A percentile compares a stretch with the other conserved stretches of the same genome.
Evolutionary conservation across 2,113 vertebrate genomes (phyloP).

Genomic region (Tragelaphus strepsiceros): DNA sequence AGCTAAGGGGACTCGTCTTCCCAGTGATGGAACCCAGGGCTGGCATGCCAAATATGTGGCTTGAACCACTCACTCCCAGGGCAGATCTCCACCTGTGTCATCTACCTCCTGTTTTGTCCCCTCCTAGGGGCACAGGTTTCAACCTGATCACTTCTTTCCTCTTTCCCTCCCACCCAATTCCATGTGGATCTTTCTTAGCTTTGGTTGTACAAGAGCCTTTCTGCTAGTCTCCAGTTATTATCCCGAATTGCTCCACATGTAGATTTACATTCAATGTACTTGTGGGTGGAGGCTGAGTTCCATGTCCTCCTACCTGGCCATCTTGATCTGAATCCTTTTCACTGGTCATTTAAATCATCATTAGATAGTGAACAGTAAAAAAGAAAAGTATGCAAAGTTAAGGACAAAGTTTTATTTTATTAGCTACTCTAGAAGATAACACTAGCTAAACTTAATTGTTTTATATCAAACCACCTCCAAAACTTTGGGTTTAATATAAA

Average conservation of each 20-base stretch:
- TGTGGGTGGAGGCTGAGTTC: not conserved
- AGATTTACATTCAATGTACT: not conserved
- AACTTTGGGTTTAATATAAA: not conserved
- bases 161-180: not conserved
- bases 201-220: not conserved
- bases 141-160: not conserved
- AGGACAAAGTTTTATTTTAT: not conserved
- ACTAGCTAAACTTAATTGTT: not conserved
- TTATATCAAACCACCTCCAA: not conserved
- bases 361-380: not conserved
- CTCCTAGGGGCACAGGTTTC: not conserved
- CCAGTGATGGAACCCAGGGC: not conserved
- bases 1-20: not conserved
- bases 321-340: not conserved
- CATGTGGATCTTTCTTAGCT: not conserved
- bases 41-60: not conserved
- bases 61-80: not conserved
- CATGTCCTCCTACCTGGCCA: not conserved
- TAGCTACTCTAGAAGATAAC: not conserved
- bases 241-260: not conserved
- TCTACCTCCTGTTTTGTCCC: not conserved
- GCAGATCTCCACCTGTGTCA: not conserved
- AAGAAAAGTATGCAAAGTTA: not conserved
- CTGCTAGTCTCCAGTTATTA: not conserved
- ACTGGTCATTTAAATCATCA: not conserved